These are phyloP conservation scores for Volucella zonaria DNA, from an alignment of 2,888 invertebrate genomes.

Conservation along the genomic window DNA sequence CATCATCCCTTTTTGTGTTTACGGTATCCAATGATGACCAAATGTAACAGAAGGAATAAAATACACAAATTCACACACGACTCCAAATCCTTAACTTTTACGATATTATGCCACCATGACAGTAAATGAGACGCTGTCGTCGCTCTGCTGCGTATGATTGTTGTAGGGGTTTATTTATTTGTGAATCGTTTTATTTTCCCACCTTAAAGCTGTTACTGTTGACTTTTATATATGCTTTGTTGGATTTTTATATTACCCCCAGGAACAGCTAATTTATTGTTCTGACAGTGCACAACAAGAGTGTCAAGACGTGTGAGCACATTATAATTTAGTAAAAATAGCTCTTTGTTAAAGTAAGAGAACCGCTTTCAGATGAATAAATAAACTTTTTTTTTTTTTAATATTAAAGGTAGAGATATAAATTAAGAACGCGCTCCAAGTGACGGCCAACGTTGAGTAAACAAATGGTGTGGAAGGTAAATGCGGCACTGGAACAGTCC, in stretches of 20 bases:
- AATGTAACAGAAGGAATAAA: slow-evolving; percentile 46
- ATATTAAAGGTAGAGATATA: too few species aligned
- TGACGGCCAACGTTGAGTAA: too few species aligned
- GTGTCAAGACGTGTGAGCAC: slow-evolving; percentile 58
- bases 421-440: too few species aligned
- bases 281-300: slow-evolving; percentile 54
- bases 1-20: slow-evolving; percentile 67
- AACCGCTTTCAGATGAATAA: background rate
- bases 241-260: slow-evolving; percentile 66
- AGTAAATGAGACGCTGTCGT: slow-evolving; percentile 68
- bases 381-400: too few species aligned
- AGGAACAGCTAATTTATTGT: slow-evolving; percentile 70
- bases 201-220: slow-evolving; percentile 72
- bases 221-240: slow-evolving; percentile 66
- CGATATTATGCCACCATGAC: slow-evolving; percentile 64
- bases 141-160: slow-evolving; percentile 66
- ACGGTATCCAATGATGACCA: slow-evolving; percentile 65
- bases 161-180: slow-evolving; percentile 69
- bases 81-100: slow-evolving; percentile 69
- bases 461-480: too few species aligned
- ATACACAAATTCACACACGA: slow-evolving; percentile 54
- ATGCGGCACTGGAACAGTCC: too few species aligned
- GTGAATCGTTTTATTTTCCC: slow-evolving; percentile 70
- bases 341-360: slow-evolving; percentile 37
- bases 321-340: slow-evolving; percentile 59